Conservation (phyloP, 2,113 vertebrate genomes). For the Tamias sibiricus region DNA sequence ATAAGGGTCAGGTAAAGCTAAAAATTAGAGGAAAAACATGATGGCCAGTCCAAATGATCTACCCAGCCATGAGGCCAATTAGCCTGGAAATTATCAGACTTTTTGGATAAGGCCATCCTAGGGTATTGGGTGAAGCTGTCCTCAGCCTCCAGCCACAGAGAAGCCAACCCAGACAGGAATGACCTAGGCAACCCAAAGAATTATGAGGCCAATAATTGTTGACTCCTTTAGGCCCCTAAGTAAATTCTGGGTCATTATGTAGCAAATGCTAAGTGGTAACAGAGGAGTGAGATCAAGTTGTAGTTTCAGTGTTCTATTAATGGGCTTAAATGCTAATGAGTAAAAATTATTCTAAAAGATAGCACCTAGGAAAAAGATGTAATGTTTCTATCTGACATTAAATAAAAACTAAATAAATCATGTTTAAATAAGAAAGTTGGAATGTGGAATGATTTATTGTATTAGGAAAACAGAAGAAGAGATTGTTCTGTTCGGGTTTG, state of each 20-base stretch:
- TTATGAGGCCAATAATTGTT: not conserved
- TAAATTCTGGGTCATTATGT: not conserved
- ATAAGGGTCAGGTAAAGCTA: constrained; percentile 44
- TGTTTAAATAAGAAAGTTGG: not conserved
- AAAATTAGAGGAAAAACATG: not conserved
- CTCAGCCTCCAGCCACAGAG: not conserved
- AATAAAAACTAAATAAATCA: not conserved
- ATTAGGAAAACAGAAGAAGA: not conserved
- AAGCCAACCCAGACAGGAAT: not conserved
- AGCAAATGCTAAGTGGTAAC: not conserved
- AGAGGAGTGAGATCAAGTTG: not conserved
- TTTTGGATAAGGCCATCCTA: not conserved
- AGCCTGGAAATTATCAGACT: not conserved
- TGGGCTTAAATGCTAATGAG: not conserved
- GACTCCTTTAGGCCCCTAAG: not conserved
- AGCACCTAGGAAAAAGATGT: not conserved
- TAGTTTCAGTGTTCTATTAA: not conserved
- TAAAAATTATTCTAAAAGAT: constrained; percentile 1
- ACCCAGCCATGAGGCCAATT: not conserved
- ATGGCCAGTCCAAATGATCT: not conserved
- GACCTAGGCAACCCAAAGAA: not conserved
- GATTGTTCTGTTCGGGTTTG: not conserved
- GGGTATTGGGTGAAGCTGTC: not conserved
- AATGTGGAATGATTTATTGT: not conserved
- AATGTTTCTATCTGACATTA: not conserved